Evolutionary conservation across 2,113 vertebrate species (phyloP).

Genomic region (Varanus komodoensis): DNA sequence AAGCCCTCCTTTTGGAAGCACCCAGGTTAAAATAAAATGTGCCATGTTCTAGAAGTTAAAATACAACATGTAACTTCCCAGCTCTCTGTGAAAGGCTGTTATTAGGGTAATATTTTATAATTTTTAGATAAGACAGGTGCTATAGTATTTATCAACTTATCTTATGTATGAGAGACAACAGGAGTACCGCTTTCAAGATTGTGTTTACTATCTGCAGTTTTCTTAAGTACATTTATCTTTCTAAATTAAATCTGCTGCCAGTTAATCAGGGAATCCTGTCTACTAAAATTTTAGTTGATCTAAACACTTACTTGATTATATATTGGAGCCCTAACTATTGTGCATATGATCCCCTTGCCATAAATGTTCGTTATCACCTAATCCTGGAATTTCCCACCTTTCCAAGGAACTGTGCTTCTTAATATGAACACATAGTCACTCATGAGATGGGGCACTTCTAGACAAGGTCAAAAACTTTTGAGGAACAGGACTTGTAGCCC

Average conservation of each 20-base stretch:
- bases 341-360: not conserved
- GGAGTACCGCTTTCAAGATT: too few species aligned
- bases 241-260: not conserved
- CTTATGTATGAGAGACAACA: too few species aligned
- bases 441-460: too few species aligned
- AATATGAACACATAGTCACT: not conserved
- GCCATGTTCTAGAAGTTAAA: not conserved
- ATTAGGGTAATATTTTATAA: not conserved
- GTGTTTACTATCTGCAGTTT: too few species aligned
- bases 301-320: not conserved
- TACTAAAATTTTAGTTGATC: not conserved
- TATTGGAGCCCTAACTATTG: not conserved
- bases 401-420: not conserved
- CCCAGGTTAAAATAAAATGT: not conserved
- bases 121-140: not conserved
- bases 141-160: not conserved
- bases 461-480: too few species aligned
- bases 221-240: not conserved
- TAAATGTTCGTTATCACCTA: not conserved
- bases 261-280: not conserved
- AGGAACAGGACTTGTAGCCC: too few species aligned
- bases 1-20: too few species aligned
- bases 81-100: too few species aligned
- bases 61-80: not conserved
- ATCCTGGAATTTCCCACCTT: not conserved